A percentile compares a stretch with the other conserved stretches of the same genome.
Conservation (phyloP, 1,140 invertebrate genomes). For the Campoletis sonorensis region DNA sequence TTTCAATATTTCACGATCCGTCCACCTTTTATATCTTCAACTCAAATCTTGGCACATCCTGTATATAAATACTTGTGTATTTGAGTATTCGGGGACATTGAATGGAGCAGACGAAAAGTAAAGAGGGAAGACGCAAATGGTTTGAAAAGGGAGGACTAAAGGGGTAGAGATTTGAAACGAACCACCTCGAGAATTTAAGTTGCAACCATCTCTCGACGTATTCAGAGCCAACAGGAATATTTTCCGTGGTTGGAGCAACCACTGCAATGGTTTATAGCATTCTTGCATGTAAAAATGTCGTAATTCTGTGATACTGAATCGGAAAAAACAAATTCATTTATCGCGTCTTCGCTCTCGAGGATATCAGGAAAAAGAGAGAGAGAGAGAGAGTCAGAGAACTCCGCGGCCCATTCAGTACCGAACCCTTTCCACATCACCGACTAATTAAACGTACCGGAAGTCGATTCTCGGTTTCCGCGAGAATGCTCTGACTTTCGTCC, state of each 20-base stretch:
- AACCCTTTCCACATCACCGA: neutral
- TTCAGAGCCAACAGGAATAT: neutral
- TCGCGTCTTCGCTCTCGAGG: neutral
- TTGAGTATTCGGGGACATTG: neutral
- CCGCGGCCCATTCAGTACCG: neutral
- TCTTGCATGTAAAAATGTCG: neutral
- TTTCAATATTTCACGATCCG: too few relatives aligned
- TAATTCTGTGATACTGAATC: slow-evolving; percentile 6
- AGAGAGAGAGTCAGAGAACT: too few relatives aligned
- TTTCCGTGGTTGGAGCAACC: neutral
- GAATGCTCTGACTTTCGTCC: neutral
- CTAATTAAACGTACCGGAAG: slow-evolving; percentile 10
- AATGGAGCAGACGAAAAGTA: neutral
- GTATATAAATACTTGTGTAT: too few relatives aligned
- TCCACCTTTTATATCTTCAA: too few relatives aligned
- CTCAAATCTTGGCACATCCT: too few relatives aligned
- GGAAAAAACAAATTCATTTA: neutral
- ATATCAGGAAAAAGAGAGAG: too few relatives aligned
- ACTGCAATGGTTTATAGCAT: neutral
- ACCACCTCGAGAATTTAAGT: neutral
- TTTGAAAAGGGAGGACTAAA: slow-evolving; percentile 12
- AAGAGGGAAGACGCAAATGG: neutral
- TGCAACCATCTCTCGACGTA: neutral
- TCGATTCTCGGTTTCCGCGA: slow-evolving; percentile 13
- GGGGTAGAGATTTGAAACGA: slow-evolving; percentile 44